These are phyloP conservation scores for Dioctria linearis DNA, from an alignment of 2,888 invertebrate species.

Conservation along the genomic window DNA sequence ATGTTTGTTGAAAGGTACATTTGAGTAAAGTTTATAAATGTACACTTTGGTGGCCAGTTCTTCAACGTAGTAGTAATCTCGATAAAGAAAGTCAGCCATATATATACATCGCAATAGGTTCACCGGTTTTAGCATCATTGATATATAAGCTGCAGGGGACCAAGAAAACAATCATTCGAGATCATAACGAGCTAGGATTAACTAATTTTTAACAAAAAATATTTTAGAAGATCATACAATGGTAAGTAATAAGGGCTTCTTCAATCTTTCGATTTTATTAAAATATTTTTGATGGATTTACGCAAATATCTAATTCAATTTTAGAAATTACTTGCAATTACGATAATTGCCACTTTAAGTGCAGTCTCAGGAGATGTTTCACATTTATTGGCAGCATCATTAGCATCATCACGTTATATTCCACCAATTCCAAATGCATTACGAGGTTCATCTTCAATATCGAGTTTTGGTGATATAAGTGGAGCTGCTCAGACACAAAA, in stretches of 20 bases:
- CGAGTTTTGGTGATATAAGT: conserved; percentile 6
- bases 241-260: conserved; percentile 11
- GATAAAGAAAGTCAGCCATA: conserved; percentile 5
- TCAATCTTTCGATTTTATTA: neutral
- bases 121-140: neutral
- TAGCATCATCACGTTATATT: conserved; percentile 22
- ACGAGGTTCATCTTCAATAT: conserved; percentile 10
- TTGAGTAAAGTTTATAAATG: conserved; percentile 13
- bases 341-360: neutral
- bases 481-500: conserved; percentile 42
- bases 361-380: conserved; percentile 27
- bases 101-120: neutral
- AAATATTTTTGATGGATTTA: too few species aligned
- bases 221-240: neutral
- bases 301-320: neutral
- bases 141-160: conserved; percentile 28
- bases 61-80: neutral
- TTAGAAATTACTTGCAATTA: conserved; percentile 8
- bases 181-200: conserved; percentile 6
- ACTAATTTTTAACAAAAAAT: neutral
- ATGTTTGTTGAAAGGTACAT: conserved; percentile 1
- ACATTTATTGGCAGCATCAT: conserved; percentile 34
- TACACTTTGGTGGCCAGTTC: neutral
- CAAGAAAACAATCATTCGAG: conserved; percentile 28
- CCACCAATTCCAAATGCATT: conserved; percentile 41